Conservation (phyloP, 2,888 invertebrate species). For the Apomyelois bistriatella region DNA sequence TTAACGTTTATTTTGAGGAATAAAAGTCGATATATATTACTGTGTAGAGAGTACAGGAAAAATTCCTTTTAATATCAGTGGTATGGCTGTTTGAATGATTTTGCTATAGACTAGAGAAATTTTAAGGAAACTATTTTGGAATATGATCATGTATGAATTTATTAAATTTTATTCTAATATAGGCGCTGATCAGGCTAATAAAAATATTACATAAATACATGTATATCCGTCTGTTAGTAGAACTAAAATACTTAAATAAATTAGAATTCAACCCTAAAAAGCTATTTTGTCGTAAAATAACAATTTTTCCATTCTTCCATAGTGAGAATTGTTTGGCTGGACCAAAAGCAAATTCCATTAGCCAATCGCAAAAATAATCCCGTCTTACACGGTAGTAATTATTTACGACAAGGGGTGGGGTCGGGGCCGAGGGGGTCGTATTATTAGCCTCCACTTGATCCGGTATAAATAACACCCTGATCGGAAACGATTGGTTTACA, state of each 20-base stretch:
- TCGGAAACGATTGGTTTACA: constrained; percentile 51
- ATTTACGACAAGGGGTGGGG: constrained; percentile 16
- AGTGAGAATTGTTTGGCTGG: constrained; percentile 4
- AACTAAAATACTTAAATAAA: no score
- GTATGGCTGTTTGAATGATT: constrained; percentile 22
- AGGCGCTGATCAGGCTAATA: no score
- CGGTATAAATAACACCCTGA: constrained; percentile 57
- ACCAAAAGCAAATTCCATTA: constrained; percentile 11
- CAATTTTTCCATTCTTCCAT: neutral
- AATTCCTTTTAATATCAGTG: constrained; percentile 46
- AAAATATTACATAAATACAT: no score
- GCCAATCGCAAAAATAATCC: constrained; percentile 22
- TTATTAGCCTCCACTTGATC: constrained; percentile 54
- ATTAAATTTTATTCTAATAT: no score
- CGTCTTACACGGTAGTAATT: constrained; percentile 17
- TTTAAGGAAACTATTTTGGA: constrained; percentile 21
- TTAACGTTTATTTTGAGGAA: constrained; percentile 23
- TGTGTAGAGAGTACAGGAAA: constrained; percentile 28
- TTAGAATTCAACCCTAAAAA: neutral
- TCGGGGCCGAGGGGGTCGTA: constrained; percentile 25
- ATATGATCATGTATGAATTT: neutral
- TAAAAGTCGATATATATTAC: constrained; percentile 19
- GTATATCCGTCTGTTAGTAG: no score
- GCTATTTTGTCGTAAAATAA: neutral
- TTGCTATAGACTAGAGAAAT: constrained; percentile 21